phyloP scores from a whole-genome alignment of 2,888 invertebrate species.

The Ormia ochracea region DNA sequence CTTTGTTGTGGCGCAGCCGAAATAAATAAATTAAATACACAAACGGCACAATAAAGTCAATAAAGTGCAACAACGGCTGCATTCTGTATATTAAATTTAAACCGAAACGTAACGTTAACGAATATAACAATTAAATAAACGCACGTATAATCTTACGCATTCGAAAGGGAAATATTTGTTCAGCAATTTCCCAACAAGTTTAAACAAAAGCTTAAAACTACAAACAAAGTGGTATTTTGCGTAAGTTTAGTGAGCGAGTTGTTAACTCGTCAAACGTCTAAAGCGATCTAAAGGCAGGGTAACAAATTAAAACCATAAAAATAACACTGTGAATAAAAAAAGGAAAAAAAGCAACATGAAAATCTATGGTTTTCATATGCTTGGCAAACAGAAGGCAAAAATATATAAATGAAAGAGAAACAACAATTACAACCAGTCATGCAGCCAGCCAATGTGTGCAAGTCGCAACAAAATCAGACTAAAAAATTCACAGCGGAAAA shows the following conservation, averaged over 20 bases:
- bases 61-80: slow-evolving; percentile 7
- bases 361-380: slow-evolving; percentile 47
- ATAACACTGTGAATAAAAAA: slow-evolving; percentile 6
- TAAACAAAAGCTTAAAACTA: background rate
- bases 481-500: background rate
- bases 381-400: background rate
- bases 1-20: background rate
- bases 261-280: slow-evolving; percentile 58
- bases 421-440: slow-evolving; percentile 12
- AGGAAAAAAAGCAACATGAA: slow-evolving; percentile 22
- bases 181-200: slow-evolving; percentile 17
- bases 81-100: slow-evolving; percentile 21
- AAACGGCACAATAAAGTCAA: background rate
- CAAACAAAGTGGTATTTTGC: background rate
- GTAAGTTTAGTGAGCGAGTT: slow-evolving; percentile 11
- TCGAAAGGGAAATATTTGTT: slow-evolving; percentile 8
- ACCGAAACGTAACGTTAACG: slow-evolving; percentile 20
- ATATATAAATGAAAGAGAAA: background rate
- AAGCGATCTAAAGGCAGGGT: slow-evolving; percentile 55
- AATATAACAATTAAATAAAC: background rate
- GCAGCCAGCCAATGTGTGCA: slow-evolving; percentile 9
- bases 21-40: slow-evolving; percentile 23
- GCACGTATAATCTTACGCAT: background rate
- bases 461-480: background rate
- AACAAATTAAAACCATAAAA: slow-evolving; percentile 55